Base-by-base conservation (phyloP, 2,797 vertebrate species). In the Gambusia yucatana region DNA sequence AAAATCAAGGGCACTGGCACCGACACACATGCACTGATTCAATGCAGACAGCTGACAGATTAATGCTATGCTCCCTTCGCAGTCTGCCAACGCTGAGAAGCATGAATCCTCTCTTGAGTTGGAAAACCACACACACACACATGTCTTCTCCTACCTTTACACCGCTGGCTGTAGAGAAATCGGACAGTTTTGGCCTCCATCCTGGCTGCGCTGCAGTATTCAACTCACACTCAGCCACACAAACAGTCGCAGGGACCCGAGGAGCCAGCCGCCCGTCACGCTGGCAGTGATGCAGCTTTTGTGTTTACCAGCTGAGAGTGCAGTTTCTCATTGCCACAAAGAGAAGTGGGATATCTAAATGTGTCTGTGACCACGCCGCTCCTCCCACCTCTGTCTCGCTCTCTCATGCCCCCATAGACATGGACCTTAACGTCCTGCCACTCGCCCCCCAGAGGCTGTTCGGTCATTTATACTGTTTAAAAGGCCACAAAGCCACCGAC, bases 281-380 rank as follows among this genome's bases (percentile, higher is more conserved):
- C 86, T 57, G 61, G 71, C 88, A 80, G 86, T 80, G 85, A 89
- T 82, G 85, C 87, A 85, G 86, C 83, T 77, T 92, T 91, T 94
- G 92, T 94, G 87, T 87, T 89, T 86, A 92, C 86, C 84, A 92
- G 95, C 94, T 95, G 94, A 96, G 94, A 86, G 91, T 73, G 94
- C 95, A 94, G 89, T 95, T 96, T 94, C 85, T 87, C 84, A 78
- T 88, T 76, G 84, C 88, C 91, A 93, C 91, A 95, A 88, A 94
- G 94, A 94, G 94, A 96, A 95, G 94, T 94, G 86, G 92, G 87
- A 94, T 93, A 91, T 94, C 88, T 92, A 89, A 92, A 92, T 84
- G 82, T 85, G 90, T 90, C 90, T 84, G 81, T 80, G 75, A 82
- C 55, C 72, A 6, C 13, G 30, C 74, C 16, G 59, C 77, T 79